Base-by-base conservation (phyloP, 1,140 invertebrate genomes). In the Platyscapa corneri region DNA sequence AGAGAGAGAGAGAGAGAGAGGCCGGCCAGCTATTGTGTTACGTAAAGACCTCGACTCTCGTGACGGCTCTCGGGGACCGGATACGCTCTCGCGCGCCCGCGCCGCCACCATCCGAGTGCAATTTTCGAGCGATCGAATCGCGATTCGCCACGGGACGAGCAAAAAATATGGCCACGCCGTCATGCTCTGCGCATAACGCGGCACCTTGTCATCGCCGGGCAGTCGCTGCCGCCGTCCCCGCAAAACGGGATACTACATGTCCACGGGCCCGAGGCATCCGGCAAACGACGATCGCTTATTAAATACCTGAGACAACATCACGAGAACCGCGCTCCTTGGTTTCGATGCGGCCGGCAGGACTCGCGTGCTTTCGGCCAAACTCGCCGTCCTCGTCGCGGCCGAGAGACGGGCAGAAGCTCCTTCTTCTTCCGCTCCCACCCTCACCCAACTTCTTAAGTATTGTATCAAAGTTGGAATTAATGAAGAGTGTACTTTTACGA, bases 71-170 rank as follows among this genome's bases (percentile, higher is more conserved):
- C 42, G 39, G 79, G 78, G 78, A 80, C 78, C 78, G 78, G 78
- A 80, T 80, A 46, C 60, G 78, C 34, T 64, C 46, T 76, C 74
- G 39, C 46, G 42, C 74, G n/a, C 27, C 20, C 27, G 56, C 74
- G n/a, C 27, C 20, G 27, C 23, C 75, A 37, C 46, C 79, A 37
- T 82, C 70, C 46, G 49, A 75, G 49, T 64, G 70, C 81, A 64
- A 75, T 83, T 77, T 83, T 65, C 74, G 74, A 83, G 56, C 56
- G 82, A 77, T 76, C 72, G 74, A 56, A 75, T 77, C 82, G 82
- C 72, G 82, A 83, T 77, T 83, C 39, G 70, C 37, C 37, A n/a
- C 70, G 81, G 3, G 0, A 1, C 42, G 49, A 60, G 49, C 39
- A 65, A 34, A 18, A 65, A 42, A 79, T n/a, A 67, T 60, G 60